Percentiles rank a stretch among this genome's conserved stretches.
phyloP scores from a whole-genome alignment of 2,797 vertebrate species.

The Spea hammondii region DNA sequence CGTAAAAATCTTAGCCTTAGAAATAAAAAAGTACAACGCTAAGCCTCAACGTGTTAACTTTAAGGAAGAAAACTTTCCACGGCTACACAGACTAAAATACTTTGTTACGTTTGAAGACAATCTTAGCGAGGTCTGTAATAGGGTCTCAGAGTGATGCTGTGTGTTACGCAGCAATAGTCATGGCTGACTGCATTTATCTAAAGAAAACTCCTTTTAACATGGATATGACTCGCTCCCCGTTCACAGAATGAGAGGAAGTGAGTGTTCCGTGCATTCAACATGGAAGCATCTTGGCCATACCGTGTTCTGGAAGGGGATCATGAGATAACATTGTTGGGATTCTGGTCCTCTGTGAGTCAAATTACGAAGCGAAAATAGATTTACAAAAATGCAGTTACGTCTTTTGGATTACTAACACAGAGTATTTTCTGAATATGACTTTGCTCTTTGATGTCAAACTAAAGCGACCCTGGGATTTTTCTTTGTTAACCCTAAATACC shows the following conservation, averaged over 20 bases:
- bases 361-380: not conserved
- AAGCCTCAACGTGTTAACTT: not conserved
- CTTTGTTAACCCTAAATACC: too few relatives aligned
- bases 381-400: too few relatives aligned
- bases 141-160: not conserved
- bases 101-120: not conserved
- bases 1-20: too few relatives aligned
- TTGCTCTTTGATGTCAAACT: too few relatives aligned
- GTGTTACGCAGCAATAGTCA: not conserved
- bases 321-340: constrained; percentile 44
- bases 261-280: too few relatives aligned
- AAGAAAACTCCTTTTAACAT: not conserved
- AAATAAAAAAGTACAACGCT: too few relatives aligned
- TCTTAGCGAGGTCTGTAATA: not conserved
- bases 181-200: not conserved
- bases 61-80: not conserved
- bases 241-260: not conserved
- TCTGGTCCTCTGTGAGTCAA: constrained; percentile 46
- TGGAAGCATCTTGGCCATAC: too few relatives aligned
- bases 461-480: too few relatives aligned
- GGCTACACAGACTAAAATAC: not conserved
- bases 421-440: too few relatives aligned
- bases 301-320: not conserved
- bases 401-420: too few relatives aligned
- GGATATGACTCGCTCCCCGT: not conserved